Conservation (phyloP, 2,797 vertebrate species). For the Coilia nasus region DNA sequence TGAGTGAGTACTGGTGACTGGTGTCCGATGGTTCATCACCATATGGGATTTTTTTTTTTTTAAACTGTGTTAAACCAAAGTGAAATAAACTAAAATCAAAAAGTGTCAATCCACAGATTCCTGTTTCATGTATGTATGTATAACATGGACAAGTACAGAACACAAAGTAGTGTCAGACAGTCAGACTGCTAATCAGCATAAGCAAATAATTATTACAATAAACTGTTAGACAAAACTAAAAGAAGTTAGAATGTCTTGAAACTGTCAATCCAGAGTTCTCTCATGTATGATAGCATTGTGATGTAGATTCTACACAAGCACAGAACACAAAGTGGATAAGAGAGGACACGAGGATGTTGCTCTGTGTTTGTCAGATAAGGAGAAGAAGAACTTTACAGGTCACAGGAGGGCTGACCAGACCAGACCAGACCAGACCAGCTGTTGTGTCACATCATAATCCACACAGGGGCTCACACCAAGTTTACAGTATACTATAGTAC, state of each 20-base stretch:
- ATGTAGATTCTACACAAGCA: neutral
- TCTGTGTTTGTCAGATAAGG: neutral
- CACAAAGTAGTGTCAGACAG: no score
- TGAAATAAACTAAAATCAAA: neutral
- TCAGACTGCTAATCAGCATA: no score
- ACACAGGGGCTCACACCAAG: neutral
- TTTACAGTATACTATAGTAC: neutral
- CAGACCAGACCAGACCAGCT: neutral
- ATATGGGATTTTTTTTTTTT: no score
- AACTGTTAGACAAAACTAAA: no score
- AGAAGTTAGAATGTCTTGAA: no score
- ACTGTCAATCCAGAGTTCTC: no score
- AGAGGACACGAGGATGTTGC: neutral
- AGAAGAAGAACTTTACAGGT: neutral
- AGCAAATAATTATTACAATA: no score
- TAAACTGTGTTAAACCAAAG: no score
- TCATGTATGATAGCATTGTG: no score
- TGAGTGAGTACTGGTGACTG: no score
- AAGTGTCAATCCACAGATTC: neutral
- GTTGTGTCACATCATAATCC: conserved; percentile 8
- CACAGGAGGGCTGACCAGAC: neutral
- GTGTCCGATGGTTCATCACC: no score
- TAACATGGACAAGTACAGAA: neutral
- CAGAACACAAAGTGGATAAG: neutral
- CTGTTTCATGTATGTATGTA: neutral